These are phyloP conservation scores for Campaea margaritaria DNA, from an alignment of 2,888 invertebrate species.

Conservation along the genomic window DNA sequence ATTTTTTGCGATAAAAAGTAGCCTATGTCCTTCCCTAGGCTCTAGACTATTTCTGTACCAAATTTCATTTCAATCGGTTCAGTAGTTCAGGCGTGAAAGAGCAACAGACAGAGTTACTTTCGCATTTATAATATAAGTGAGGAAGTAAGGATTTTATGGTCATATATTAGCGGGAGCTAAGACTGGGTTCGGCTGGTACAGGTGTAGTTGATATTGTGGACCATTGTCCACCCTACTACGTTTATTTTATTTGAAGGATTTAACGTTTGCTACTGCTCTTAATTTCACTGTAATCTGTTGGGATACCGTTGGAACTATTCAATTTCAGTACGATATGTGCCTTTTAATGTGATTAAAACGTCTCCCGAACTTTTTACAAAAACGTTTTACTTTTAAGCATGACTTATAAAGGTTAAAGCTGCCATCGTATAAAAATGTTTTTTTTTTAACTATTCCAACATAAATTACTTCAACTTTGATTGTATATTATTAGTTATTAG, in stretches of 20 bases:
- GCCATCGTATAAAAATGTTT: not conserved
- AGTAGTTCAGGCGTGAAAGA: too few species aligned
- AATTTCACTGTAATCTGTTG: not conserved
- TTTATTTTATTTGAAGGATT: not conserved
- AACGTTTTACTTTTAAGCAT: not conserved
- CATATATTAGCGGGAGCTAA: too few species aligned
- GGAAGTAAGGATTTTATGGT: too few species aligned
- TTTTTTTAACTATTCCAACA: not conserved
- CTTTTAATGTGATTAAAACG: constrained; percentile 22
- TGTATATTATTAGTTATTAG: too few species aligned
- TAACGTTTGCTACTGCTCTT: not conserved
- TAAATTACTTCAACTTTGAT: too few species aligned
- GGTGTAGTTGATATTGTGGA: not conserved
- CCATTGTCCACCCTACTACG: not conserved
- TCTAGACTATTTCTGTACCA: too few species aligned
- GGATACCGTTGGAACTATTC: constrained; percentile 3
- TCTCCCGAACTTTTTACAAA: not conserved
- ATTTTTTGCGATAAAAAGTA: too few species aligned
- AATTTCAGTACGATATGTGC: constrained; percentile 4
- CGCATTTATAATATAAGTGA: too few species aligned
- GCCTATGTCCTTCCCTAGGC: too few species aligned
- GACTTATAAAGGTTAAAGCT: not conserved
- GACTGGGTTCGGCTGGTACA: too few species aligned
- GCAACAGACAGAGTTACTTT: too few species aligned
- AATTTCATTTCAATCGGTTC: too few species aligned